Percentiles rank a stretch among this genome's conserved stretches.
These are phyloP conservation scores for Caprella mutica DNA, from an alignment of 2,888 invertebrate species.

Conservation along the genomic window DNA sequence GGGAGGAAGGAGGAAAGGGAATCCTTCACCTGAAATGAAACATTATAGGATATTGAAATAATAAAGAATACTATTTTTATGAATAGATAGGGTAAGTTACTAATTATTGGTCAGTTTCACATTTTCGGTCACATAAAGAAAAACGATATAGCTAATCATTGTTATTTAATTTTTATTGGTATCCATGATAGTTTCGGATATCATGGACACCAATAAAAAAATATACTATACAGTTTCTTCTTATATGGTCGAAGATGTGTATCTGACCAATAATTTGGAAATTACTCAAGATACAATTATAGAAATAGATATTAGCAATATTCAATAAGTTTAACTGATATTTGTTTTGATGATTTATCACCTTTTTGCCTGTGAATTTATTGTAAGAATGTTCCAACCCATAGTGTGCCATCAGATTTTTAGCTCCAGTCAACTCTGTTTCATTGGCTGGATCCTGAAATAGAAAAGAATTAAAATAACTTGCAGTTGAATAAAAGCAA, in stretches of 20 bases:
- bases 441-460: constrained; percentile 42
- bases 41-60: neutral
- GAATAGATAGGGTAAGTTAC: no score
- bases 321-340: no score
- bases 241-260: neutral
- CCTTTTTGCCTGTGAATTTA: constrained; percentile 92
- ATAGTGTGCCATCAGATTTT: constrained; percentile 92
- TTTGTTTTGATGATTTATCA: constrained; percentile 38
- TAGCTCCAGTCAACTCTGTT: constrained; percentile 88
- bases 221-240: neutral
- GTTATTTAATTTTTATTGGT: no score
- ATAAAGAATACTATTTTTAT: neutral
- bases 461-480: neutral
- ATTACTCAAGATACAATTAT: neutral
- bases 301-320: no score
- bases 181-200: no score
- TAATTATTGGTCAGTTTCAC: no score
- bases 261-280: neutral
- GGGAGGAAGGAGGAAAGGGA: constrained; percentile 90
- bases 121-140: no score
- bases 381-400: constrained; percentile 93
- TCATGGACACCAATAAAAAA: no score
- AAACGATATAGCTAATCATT: no score
- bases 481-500: neutral
- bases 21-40: constrained; percentile 56